These are phyloP conservation scores for Drosophila nebulosa DNA, from an alignment of 1,140 invertebrate species.

Conservation along the genomic window DNA sequence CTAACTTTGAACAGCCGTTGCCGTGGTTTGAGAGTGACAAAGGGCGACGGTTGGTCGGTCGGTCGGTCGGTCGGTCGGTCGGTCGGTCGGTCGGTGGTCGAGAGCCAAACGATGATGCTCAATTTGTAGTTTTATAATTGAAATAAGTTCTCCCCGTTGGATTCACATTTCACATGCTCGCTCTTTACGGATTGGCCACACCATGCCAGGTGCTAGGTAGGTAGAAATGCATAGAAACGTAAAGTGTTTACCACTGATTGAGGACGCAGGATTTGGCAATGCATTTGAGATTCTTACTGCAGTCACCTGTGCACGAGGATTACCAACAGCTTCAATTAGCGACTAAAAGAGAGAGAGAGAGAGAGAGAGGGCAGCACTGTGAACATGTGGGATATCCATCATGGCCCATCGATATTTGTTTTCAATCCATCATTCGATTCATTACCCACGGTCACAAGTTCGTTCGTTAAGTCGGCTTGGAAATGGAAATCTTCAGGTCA, in stretches of 20 bases:
- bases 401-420: not conserved
- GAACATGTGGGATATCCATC: not conserved
- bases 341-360: not conserved
- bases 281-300: not conserved
- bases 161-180: not conserved
- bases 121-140: constrained; percentile 66
- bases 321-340: constrained; percentile 20
- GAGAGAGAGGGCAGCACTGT: not conserved
- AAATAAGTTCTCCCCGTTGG: constrained; percentile 38
- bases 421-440: not conserved
- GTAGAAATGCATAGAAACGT: not conserved
- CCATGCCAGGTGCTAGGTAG: not conserved
- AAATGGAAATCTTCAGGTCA: no score
- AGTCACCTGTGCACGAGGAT: not conserved
- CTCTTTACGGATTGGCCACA: not conserved
- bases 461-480: not conserved
- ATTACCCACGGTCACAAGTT: not conserved
- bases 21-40: not conserved
- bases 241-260: constrained; percentile 15
- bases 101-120: constrained; percentile 18
- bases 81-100: not conserved
- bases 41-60: not conserved
- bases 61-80: not conserved
- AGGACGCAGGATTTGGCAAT: constrained; percentile 1
- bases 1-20: not conserved